Evolutionary conservation across 2,113 vertebrate genomes (phyloP).

Genomic region (Dicentrarchus labrax): DNA sequence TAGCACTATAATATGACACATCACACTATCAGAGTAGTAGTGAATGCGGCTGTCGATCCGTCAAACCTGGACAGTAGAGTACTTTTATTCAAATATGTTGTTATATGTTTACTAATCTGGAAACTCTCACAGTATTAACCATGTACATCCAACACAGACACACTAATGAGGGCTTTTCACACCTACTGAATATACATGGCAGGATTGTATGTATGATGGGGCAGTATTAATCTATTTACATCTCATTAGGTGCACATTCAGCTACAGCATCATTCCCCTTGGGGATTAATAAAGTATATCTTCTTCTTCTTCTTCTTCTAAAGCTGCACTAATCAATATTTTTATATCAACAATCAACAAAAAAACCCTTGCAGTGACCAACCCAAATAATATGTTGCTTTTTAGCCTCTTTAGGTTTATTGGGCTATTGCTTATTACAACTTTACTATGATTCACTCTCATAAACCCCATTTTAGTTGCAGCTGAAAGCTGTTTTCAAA

Average conservation of each 20-base stretch:
- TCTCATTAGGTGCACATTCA: not conserved
- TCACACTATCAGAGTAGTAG: too few relatives aligned
- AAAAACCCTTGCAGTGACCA: too few relatives aligned
- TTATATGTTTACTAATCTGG: not conserved
- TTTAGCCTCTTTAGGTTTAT: not conserved
- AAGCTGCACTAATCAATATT: conserved; percentile 1
- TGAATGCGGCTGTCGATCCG: not conserved
- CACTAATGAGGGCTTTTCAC: not conserved
- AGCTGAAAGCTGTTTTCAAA: not conserved
- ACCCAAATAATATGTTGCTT: not conserved
- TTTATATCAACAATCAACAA: not conserved
- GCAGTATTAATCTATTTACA: not conserved
- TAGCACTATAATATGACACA: too few relatives aligned
- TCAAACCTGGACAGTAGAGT: not conserved
- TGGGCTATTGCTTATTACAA: not conserved
- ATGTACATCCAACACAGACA: not conserved
- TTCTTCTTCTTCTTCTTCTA: too few relatives aligned
- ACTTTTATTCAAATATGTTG: not conserved
- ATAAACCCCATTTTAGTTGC: not conserved
- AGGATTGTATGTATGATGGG: not conserved
- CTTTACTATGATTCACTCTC: not conserved
- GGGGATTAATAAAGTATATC: too few relatives aligned
- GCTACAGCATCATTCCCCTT: too few relatives aligned
- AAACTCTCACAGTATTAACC: not conserved
- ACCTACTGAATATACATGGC: not conserved